phyloP scores from a whole-genome alignment of 2,113 vertebrate genomes.

The Xyliphius kryptos region DNA sequence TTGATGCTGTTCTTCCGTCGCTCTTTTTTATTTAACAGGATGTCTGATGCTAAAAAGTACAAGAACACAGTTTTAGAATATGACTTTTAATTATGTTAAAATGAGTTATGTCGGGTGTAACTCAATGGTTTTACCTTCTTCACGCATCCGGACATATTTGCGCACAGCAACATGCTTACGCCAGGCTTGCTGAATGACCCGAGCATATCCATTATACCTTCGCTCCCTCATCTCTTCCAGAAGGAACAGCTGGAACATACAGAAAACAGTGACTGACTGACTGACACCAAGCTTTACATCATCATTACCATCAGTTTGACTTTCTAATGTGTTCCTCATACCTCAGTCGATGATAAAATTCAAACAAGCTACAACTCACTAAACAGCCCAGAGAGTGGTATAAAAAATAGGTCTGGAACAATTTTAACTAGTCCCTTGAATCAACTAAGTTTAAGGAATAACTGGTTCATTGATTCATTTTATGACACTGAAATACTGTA shows the following conservation, averaged over 20 bases:
- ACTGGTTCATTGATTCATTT: no score
- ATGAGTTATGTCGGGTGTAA: no score
- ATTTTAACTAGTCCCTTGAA: no score
- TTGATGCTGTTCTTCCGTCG: slow-evolving; percentile 74
- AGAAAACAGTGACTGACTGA: slow-evolving; percentile 2
- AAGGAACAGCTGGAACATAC: slow-evolving; percentile 66
- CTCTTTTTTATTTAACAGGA: slow-evolving; percentile 78
- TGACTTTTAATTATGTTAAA: no score
- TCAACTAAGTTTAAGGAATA: no score
- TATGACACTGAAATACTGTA: no score
- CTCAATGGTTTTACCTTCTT: slow-evolving; percentile 72
- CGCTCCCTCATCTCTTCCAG: slow-evolving; percentile 69
- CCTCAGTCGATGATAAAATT: no score
- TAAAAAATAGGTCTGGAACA: no score
- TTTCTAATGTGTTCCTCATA: neutral
- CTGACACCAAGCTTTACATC: neutral
- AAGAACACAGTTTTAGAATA: neutral
- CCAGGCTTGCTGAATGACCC: slow-evolving; percentile 79
- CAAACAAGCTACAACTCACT: no score
- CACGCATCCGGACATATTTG: slow-evolving; percentile 75
- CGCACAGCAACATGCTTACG: slow-evolving; percentile 74
- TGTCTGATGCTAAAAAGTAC: slow-evolving; percentile 62
- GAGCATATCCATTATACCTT: slow-evolving; percentile 70
- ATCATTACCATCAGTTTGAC: neutral
- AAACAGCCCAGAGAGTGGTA: no score